These are phyloP conservation scores for Drosophila pullipes DNA, from an alignment of 2,888 invertebrate genomes.

Conservation along the genomic window DNA sequence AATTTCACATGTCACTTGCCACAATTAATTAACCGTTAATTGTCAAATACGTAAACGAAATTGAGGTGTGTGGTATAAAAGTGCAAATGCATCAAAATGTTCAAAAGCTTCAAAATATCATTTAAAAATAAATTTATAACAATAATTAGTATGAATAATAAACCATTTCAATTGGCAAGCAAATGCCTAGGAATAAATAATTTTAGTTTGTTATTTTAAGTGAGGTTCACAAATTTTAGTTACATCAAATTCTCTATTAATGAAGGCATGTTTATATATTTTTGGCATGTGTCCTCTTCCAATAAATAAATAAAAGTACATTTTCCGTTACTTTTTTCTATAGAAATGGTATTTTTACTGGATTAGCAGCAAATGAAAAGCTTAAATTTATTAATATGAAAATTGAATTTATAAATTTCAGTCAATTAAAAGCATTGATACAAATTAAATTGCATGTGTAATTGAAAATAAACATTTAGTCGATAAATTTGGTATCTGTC, in stretches of 20 bases:
- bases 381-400: neutral
- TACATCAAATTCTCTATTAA: neutral
- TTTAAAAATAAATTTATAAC: neutral
- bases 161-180: neutral
- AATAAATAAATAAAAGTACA: neutral
- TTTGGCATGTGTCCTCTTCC: neutral
- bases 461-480: neutral
- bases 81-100: neutral
- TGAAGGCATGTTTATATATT: neutral
- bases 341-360: neutral
- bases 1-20: constrained; percentile 36
- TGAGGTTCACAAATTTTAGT: neutral
- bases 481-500: neutral
- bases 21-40: constrained; percentile 10
- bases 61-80: neutral
- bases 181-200: no score
- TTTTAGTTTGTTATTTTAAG: neutral
- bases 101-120: neutral
- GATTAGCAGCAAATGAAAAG: neutral
- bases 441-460: neutral
- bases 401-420: neutral
- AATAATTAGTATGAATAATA: neutral
- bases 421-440: neutral
- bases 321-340: neutral
- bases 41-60: neutral